Base-by-base conservation (phyloP, 1,140 invertebrate species). In the Eulimnadia texana region DNA sequence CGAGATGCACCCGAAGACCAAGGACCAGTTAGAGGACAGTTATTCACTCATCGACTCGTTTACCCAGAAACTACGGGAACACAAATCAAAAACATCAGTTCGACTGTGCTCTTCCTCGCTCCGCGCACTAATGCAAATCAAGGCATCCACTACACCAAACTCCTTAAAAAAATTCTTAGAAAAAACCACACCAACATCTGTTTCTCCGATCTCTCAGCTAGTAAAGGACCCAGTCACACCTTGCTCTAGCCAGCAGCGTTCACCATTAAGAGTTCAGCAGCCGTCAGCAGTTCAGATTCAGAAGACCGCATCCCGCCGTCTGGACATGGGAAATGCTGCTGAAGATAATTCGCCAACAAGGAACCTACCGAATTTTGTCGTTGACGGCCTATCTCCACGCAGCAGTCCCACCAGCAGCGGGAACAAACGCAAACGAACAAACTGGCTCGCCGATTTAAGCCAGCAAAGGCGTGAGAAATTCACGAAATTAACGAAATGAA, bases 291-390 rank as follows among this genome's bases (percentile, higher is more conserved):
- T 20, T 16, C 10, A 27, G 55, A 10, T 16, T 22, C 28, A 58
- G 28, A 58, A 33, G 24, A 27, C 50, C n/a, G 51, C 60, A 3
- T 61, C 53, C n/a, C 50, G 60, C 24, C 50, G 52, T 69, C 70
- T 51, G 68, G 71, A 22, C 62, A 57, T 54, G 53, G 50, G 61
- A 22, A 20, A 24, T 13, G 19, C 28, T 25, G 50, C 20, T 57
- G 59, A 62, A 47, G 27, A 50, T 58, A 9, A 42, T 42, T 84
- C 82, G 0, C 85, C 84, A 0, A 88, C 84, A 0, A 75, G 78
- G 3, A 84, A 88, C 71, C 72, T 90, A 23, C 88, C 88, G 0
- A 85, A 89, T 72, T 88, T 78, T 64, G 84, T 85, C 0, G 64
- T 84, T 2, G 82, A 85, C 65, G 85, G 86, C 1, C 81, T 80